phyloP scores from a whole-genome alignment of 2,888 invertebrate genomes.

The Mesochorus sp. region DNA sequence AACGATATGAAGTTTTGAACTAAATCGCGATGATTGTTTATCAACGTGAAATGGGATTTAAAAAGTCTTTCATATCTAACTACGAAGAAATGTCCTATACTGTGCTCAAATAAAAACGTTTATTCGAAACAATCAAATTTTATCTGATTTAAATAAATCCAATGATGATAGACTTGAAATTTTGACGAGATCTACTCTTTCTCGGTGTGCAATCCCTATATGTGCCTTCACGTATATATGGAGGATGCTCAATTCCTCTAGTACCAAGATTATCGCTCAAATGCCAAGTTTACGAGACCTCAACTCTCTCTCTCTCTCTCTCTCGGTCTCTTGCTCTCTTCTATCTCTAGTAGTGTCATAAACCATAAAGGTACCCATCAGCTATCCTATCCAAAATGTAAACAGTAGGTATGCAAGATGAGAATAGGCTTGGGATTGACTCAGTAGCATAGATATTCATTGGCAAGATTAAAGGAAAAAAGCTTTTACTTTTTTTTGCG shows the following conservation, averaged over 20 bases:
- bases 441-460: too few relatives aligned
- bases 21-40: neutral
- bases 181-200: neutral
- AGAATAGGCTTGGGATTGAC: conserved; percentile 11
- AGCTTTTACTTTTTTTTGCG: conserved; percentile 32
- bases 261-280: conserved; percentile 64
- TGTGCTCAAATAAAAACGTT: neutral
- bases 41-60: neutral
- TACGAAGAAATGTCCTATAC: neutral
- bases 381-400: conserved; percentile 65
- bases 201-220: neutral
- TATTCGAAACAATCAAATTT: neutral
- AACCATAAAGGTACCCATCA: conserved; percentile 65
- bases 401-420: conserved; percentile 59
- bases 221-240: conserved; percentile 37
- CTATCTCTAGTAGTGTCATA: conserved; percentile 57
- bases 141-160: too few relatives aligned
- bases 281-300: conserved; percentile 61
- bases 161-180: neutral
- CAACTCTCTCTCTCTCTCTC: conserved; percentile 28
- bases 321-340: conserved; percentile 16
- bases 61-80: neutral
- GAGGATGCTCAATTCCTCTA: conserved; percentile 45
- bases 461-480: too few relatives aligned
- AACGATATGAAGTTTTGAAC: too few relatives aligned